Evolutionary conservation across 2,888 invertebrate species (phyloP).

Genomic region (Lithophane ornitopus): DNA sequence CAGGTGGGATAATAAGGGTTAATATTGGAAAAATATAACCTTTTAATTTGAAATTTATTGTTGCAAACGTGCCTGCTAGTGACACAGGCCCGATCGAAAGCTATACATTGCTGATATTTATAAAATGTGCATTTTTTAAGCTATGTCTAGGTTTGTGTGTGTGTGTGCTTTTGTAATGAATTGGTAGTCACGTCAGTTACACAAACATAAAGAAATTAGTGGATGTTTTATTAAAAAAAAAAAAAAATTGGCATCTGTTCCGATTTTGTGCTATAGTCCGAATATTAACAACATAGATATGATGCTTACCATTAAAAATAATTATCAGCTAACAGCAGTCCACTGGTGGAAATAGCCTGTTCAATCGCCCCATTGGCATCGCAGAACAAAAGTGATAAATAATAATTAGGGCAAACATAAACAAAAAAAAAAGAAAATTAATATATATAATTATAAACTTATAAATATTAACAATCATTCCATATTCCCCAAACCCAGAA

Average conservation of each 20-base stretch:
- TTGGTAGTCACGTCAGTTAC: too few species aligned
- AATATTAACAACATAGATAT: not conserved
- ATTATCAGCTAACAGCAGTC: not conserved
- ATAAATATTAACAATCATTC: not conserved
- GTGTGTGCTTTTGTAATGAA: not conserved
- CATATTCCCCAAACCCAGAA: not conserved
- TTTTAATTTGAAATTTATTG: constrained; percentile 44
- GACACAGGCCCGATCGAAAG: not conserved
- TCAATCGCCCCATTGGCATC: too few species aligned
- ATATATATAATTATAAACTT: not conserved
- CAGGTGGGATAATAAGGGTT: constrained; percentile 69
- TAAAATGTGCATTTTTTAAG: not conserved
- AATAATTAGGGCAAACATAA: not conserved
- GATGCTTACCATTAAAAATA: not conserved
- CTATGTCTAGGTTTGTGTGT: not conserved
- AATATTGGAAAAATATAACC: constrained; percentile 61
- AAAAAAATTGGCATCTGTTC: too few species aligned
- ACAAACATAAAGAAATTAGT: not conserved
- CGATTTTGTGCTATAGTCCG: not conserved
- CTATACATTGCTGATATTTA: too few species aligned
- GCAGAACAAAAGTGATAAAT: not conserved
- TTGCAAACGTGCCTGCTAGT: constrained; percentile 3
- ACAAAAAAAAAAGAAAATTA: not conserved
- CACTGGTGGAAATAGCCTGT: not conserved
- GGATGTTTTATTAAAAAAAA: not conserved